A percentile compares a stretch with the other conserved stretches of the same genome.
Evolutionary conservation across 1,140 invertebrate genomes (phyloP).

Genomic region (Telenomus remus): DNA sequence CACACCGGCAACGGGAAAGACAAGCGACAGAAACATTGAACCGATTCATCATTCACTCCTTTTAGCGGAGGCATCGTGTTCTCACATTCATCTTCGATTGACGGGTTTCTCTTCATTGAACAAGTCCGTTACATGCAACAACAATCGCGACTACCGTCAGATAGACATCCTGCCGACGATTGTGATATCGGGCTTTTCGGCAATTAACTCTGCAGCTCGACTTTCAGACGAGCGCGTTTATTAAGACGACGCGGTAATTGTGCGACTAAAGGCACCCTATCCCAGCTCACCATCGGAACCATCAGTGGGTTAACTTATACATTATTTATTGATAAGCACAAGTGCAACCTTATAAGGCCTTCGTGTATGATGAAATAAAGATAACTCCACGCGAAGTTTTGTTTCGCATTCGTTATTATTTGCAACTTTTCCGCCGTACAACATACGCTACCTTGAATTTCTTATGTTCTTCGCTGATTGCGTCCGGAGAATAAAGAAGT

Average conservation of each 20-base stretch:
- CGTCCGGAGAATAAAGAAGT: no score
- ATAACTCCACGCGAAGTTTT: slow-evolving; percentile 36
- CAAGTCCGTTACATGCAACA: slow-evolving; percentile 5
- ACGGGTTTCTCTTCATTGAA: slow-evolving; percentile 18
- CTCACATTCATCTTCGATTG: slow-evolving; percentile 49
- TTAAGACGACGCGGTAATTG: slow-evolving; percentile 7
- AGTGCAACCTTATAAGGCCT: slow-evolving; percentile 27
- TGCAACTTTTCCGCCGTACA: no score
- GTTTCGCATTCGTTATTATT: no score
- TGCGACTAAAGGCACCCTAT: slow-evolving; percentile 43
- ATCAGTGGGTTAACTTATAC: slow-evolving; percentile 30
- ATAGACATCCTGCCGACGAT: not conserved
- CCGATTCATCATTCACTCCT: slow-evolving; percentile 57
- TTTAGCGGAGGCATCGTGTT: slow-evolving; percentile 32
- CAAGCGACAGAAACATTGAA: slow-evolving; percentile 54
- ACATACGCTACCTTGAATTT: no score
- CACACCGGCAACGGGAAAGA: slow-evolving; percentile 23
- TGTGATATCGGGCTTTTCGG: no score
- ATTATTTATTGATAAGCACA: slow-evolving; percentile 53
- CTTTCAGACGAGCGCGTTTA: slow-evolving; percentile 2
- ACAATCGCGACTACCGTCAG: slow-evolving; percentile 1
- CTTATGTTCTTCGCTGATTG: no score
- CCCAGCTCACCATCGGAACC: no score
- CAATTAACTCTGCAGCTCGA: no score
- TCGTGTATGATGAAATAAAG: slow-evolving; percentile 45